phyloP scores from a whole-genome alignment of 2,113 vertebrate genomes.

The Osmerus eperlanus region DNA sequence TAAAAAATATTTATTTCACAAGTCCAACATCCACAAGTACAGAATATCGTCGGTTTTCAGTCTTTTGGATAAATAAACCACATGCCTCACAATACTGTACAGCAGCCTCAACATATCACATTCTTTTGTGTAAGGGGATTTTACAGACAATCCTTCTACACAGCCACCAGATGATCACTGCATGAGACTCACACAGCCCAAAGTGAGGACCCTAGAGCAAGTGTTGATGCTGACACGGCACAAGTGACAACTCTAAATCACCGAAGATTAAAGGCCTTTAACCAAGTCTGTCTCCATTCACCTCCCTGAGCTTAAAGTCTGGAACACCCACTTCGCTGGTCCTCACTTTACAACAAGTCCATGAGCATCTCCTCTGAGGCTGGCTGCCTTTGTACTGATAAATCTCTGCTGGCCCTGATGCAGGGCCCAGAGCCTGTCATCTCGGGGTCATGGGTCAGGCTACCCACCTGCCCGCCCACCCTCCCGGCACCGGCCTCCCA shows the following conservation, averaged over 20 bases:
- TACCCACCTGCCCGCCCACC: constrained; percentile 48
- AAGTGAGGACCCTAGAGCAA: neutral
- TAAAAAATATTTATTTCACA: constrained; percentile 37
- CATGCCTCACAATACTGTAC: neutral
- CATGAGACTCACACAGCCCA: neutral
- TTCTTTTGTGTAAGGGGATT: neutral
- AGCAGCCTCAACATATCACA: neutral
- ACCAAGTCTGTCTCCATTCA: constrained; percentile 38
- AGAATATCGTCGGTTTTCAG: neutral
- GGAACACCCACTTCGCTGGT: constrained; percentile 38
- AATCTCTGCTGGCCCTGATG: constrained; percentile 46
- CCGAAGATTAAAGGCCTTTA: constrained; percentile 17
- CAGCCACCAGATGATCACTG: neutral
- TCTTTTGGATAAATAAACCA: constrained; percentile 8
- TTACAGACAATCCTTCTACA: neutral
- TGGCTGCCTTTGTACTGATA: constrained; percentile 46
- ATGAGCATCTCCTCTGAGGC: constrained; percentile 42
- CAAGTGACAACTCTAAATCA: constrained; percentile 39
- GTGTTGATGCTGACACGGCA: neutral
- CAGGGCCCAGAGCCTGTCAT: constrained; percentile 54
- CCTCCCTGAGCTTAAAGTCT: constrained; percentile 33
- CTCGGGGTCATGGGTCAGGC: constrained; percentile 43
- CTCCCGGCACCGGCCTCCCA: constrained; percentile 36
- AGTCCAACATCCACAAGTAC: neutral
- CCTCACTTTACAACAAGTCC: constrained; percentile 29